A percentile compares a stretch with the other conserved stretches of the same genome.
Evolutionary conservation across 2,888 invertebrate genomes (phyloP).

Genomic region (Hesperia comma): DNA sequence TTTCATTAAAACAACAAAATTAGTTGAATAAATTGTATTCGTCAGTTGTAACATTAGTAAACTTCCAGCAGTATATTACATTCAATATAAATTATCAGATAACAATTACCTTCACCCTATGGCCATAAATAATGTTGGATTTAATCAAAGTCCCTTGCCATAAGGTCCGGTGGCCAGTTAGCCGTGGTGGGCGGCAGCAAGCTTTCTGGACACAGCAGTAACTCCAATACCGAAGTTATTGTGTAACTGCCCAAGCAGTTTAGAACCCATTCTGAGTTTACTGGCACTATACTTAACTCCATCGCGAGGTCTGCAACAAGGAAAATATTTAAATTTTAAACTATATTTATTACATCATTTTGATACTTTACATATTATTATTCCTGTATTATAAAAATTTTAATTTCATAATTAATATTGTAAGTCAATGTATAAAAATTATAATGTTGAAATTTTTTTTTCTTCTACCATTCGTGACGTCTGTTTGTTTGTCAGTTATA

Average conservation of each 20-base stretch:
- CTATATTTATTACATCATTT: too few relatives aligned
- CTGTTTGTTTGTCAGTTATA: too few relatives aligned
- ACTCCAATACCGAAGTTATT: slow-evolving; percentile 59
- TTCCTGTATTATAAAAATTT: too few relatives aligned
- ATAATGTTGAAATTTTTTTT: too few relatives aligned
- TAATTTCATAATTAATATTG: too few relatives aligned
- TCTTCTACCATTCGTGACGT: too few relatives aligned
- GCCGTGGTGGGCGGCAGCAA: slow-evolving; percentile 48
- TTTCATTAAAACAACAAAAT: not conserved
- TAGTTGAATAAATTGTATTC: slow-evolving; percentile 9
- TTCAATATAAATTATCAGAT: too few relatives aligned
- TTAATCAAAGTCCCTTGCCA: slow-evolving; percentile 53
- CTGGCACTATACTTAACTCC: slow-evolving; percentile 68
- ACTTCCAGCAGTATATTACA: too few relatives aligned
- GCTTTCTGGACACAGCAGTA: slow-evolving; percentile 66
- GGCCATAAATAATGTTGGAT: not conserved
- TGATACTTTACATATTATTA: too few relatives aligned
- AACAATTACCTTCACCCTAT: too few relatives aligned
- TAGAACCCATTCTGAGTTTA: slow-evolving; percentile 79
- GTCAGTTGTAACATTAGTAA: slow-evolving; percentile 8
- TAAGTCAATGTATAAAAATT: too few relatives aligned
- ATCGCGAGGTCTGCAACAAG: slow-evolving; percentile 69
- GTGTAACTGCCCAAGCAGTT: slow-evolving; percentile 72
- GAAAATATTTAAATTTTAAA: not conserved
- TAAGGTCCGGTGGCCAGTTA: slow-evolving; percentile 60